These are phyloP conservation scores for Drosophila pseudotakahashii DNA, from an alignment of 2,888 invertebrate genomes.

Conservation along the genomic window DNA sequence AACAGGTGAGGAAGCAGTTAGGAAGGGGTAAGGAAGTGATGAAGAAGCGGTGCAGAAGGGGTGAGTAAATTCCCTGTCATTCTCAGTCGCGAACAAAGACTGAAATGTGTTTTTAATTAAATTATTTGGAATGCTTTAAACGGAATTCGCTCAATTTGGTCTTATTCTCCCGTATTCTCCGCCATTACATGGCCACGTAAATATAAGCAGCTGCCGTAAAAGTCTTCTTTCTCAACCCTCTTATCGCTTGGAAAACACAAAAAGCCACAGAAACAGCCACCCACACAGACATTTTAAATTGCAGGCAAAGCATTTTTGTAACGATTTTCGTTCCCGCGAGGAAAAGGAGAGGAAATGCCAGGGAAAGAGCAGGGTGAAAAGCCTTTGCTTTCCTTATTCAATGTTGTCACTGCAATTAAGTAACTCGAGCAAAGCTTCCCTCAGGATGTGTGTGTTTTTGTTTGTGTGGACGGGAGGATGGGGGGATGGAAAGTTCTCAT, in stretches of 20 bases:
- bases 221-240: not conserved
- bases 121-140: conserved; percentile 63
- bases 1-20: too few species aligned
- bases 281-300: conserved; percentile 44
- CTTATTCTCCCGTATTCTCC: not conserved
- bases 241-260: not conserved
- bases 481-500: conserved; percentile 30
- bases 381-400: conserved; percentile 50
- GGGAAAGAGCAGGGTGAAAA: not conserved
- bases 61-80: conserved; percentile 12
- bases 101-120: conserved; percentile 65
- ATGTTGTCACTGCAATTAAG: conserved; percentile 73
- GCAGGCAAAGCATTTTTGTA: conserved; percentile 51
- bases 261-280: conserved; percentile 18
- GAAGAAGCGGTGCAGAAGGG: too few species aligned
- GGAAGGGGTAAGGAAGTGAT: too few species aligned
- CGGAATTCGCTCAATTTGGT: conserved; percentile 58
- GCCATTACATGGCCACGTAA: conserved; percentile 17
- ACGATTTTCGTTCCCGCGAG: conserved; percentile 15
- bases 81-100: conserved; percentile 21
- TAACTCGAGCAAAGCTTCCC: conserved; percentile 53
- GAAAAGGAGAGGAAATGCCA: not conserved
- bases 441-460: conserved; percentile 29
- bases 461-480: not conserved
- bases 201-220: conserved; percentile 13